Base-by-base conservation (phyloP, 1,140 invertebrate species). In the Pseudomyrmex pallidus region DNA sequence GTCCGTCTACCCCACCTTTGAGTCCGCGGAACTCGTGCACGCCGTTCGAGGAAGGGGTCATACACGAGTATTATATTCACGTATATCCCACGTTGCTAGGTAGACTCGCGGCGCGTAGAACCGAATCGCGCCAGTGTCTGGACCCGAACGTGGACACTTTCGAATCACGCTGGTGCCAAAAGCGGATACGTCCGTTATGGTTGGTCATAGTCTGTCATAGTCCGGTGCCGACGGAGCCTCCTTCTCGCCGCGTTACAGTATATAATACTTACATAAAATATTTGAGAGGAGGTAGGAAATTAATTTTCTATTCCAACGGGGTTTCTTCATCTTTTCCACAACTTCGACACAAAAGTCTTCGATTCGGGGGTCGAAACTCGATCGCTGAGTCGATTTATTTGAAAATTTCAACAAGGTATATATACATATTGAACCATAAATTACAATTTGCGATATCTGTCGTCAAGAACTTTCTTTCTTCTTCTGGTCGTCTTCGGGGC, bases 11-110 rank as follows among this genome's bases (percentile, higher is more conserved):
- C 91, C 91, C 91, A 91, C 90, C 86, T 62, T 64, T 82, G 44
- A 68, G 57, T 20, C 63, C 70, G 64, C 70, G 80, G 87, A 88
- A 91, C 85, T 90, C 86, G 90, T 89, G 86, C 89, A 89, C 87
- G 66, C 44, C 1, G 15, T 68, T 10, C 56, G 46, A 72, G 82
- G 86, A 80, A 87, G 85, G 86, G 85, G 52, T 63, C 57, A 52
- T 48, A 22, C 57, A 52, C 46, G 62, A 70, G 76, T 62, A 80
- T 35, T 35, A 35, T 56, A 62, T 25, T 74, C 59, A 76, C 59
- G 61, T 74, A 35, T 35, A 83, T 76, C 68, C 74, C 72, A 70
- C 83, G 77, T 85, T 78, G 83, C 78, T 78, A 85, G 77, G 78
- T 78, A 83, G 80, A 82, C 72, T 70, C 56, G 66, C 54, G 83